Evolutionary conservation across 1,140 invertebrate genomes (phyloP).

Genomic region (Bombus soroeensis): DNA sequence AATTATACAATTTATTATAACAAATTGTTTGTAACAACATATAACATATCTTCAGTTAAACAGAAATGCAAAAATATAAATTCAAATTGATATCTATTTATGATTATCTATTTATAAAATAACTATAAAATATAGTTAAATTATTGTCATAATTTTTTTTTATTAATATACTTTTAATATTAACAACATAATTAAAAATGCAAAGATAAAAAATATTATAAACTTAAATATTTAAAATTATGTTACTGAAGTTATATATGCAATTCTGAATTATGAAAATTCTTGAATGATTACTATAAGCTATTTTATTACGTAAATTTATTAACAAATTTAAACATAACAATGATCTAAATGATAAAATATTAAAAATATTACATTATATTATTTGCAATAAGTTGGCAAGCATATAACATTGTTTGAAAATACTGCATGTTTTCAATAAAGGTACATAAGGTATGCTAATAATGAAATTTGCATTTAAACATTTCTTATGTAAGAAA

Average conservation of each 20-base stretch:
- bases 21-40: constrained; percentile 22
- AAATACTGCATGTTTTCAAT: constrained; percentile 25
- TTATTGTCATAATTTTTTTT: neutral
- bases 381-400: neutral
- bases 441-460: neutral
- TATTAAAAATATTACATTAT: constrained; percentile 42
- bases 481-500: neutral
- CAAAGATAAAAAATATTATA: neutral
- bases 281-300: neutral
- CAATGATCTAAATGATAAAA: constrained; percentile 25
- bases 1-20: constrained; percentile 23
- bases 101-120: neutral
- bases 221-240: neutral
- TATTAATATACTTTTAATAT: neutral
- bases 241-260: neutral
- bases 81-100: neutral
- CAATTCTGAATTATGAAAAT: constrained; percentile 13
- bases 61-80: constrained; percentile 7
- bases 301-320: constrained; percentile 21
- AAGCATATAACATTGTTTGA: constrained; percentile 31
- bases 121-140: neutral
- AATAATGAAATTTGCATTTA: neutral
- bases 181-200: neutral
- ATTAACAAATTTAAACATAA: constrained; percentile 32
- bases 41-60: constrained; percentile 8